phyloP scores from a whole-genome alignment of 2,888 invertebrate genomes.

The Hydrotaea cyrtoneurina region DNA sequence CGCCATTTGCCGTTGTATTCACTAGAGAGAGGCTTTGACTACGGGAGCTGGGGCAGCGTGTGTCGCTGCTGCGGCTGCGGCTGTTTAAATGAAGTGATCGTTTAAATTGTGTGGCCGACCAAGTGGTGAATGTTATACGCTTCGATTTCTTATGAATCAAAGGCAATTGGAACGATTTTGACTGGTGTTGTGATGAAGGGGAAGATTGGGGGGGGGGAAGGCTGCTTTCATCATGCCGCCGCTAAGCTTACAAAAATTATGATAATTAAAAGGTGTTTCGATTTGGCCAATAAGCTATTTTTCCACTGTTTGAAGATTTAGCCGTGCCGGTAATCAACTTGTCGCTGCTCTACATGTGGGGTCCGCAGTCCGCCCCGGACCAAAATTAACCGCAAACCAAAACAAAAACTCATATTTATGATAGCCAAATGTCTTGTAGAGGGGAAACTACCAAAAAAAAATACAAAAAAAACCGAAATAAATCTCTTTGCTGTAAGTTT shows the following conservation, averaged over 20 bases:
- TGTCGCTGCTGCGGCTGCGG: not conserved
- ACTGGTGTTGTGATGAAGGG: not conserved
- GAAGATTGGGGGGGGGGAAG: not conserved
- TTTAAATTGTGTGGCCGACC: constrained; percentile 26
- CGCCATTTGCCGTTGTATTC: not conserved
- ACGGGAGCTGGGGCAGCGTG: constrained; percentile 16
- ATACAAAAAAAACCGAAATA: not conserved
- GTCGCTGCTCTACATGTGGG: constrained; percentile 43
- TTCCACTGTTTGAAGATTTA: not conserved
- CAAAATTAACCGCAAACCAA: constrained; percentile 18
- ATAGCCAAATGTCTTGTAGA: constrained; percentile 44
- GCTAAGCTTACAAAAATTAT: constrained; percentile 71
- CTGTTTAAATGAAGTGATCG: constrained; percentile 38
- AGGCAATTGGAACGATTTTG: constrained; percentile 1
- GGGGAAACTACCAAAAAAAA: constrained; percentile 30
- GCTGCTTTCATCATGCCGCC: constrained; percentile 59
- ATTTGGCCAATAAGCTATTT: constrained; percentile 61
- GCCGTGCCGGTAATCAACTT: constrained; percentile 58
- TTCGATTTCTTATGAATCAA: constrained; percentile 30
- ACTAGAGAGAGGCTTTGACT: constrained; percentile 6
- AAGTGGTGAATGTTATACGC: not conserved
- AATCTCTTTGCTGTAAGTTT: constrained; percentile 28
- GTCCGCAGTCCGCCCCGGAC: constrained; percentile 37
- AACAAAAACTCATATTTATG: constrained; percentile 59
- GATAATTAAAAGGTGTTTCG: constrained; percentile 78